phyloP scores from a whole-genome alignment of 2,888 invertebrate genomes.

The Glyphotaelius pellucidus region DNA sequence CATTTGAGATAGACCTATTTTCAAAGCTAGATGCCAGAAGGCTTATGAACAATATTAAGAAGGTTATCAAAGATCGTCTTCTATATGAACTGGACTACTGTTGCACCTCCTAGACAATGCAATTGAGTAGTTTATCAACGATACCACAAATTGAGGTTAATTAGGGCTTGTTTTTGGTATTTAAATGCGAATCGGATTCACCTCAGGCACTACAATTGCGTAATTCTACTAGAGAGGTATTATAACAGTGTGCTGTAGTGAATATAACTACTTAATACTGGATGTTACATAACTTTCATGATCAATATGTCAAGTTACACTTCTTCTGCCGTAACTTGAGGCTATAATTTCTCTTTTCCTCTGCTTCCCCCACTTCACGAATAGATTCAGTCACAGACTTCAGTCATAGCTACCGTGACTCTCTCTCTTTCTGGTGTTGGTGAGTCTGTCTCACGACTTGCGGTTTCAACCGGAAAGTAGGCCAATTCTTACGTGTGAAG shows the following conservation, averaged over 20 bases:
- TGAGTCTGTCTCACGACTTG: not conserved
- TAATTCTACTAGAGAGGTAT: not conserved
- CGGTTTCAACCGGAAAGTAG: not conserved
- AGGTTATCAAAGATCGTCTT: too few species aligned
- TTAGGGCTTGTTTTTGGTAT: not conserved
- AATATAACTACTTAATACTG: not conserved
- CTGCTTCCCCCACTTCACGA: not conserved
- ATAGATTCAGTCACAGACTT: not conserved
- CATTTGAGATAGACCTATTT: too few species aligned
- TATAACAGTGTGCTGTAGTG: not conserved
- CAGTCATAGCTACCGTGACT: not conserved
- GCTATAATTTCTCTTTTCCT: slow-evolving; percentile 20
- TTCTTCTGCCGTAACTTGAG: not conserved
- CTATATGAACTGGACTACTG: not conserved
- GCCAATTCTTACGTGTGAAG: not conserved
- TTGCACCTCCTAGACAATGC: not conserved
- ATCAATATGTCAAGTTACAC: slow-evolving; percentile 62
- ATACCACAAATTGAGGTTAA: not conserved
- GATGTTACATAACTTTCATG: slow-evolving; percentile 59
- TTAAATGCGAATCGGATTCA: not conserved
- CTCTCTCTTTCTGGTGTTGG: not conserved
- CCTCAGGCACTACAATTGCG: not conserved
- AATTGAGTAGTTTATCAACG: not conserved
- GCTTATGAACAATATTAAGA: too few species aligned
- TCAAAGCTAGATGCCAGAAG: too few species aligned